Evolutionary conservation across 2,797 vertebrate species (phyloP).

Genomic region (Neosilurus hyrtlii): DNA sequence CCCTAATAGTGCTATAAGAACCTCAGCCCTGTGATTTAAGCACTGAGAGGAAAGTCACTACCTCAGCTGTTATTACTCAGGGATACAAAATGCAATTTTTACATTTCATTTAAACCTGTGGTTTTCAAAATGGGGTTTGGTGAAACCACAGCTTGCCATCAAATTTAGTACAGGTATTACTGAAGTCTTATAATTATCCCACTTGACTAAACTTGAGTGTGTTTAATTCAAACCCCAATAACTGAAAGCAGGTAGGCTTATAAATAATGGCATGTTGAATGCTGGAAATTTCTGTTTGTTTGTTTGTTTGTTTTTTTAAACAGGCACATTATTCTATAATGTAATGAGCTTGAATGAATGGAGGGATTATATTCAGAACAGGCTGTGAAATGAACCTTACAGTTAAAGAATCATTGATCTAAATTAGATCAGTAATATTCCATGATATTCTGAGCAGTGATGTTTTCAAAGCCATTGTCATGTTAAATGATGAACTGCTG

Average conservation of each 20-base stretch:
- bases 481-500: background rate
- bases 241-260: background rate
- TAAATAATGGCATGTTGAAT: background rate
- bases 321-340: too few relatives aligned
- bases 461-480: background rate
- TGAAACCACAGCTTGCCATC: background rate
- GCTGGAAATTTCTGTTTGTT: background rate
- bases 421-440: background rate
- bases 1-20: slow-evolving; percentile 86
- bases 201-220: background rate
- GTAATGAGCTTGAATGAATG: too few relatives aligned
- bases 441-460: background rate
- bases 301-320: background rate
- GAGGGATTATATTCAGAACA: background rate
- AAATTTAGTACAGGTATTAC: background rate
- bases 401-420: background rate
- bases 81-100: slow-evolving; percentile 74
- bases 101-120: background rate
- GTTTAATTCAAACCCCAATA: background rate
- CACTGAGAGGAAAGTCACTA: slow-evolving; percentile 82
- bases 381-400: background rate
- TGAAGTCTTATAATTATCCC: background rate
- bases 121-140: background rate
- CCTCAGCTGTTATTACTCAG: slow-evolving; percentile 91
- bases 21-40: slow-evolving; percentile 88